These are phyloP conservation scores for Atopsyche davidsoni DNA, from an alignment of 1,140 invertebrate genomes.

Conservation along the genomic window DNA sequence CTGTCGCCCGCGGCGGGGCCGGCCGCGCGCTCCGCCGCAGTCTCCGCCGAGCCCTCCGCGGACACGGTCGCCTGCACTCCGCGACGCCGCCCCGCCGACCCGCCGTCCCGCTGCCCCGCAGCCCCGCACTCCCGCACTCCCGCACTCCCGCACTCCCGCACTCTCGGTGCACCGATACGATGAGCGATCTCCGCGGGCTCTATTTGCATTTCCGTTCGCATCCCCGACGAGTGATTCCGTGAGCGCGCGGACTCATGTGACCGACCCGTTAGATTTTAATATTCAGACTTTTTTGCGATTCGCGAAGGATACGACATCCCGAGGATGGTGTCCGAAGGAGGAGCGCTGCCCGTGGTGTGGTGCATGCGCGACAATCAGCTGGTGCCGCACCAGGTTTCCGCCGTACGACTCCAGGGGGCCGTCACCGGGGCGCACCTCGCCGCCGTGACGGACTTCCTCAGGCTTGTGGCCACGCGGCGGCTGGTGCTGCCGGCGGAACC, in stretches of 20 bases:
- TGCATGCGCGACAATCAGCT: constrained; percentile 58
- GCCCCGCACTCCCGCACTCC: too few species aligned
- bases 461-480: constrained; percentile 52
- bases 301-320: too few species aligned
- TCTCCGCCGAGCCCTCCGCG: constrained; percentile 19
- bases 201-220: too few species aligned
- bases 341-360: constrained; percentile 54
- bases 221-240: not conserved
- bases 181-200: too few species aligned
- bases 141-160: too few species aligned
- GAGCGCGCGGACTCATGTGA: not conserved
- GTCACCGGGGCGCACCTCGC: constrained; percentile 56
- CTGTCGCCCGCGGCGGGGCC: constrained; percentile 4
- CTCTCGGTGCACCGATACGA: too few species aligned
- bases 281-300: not conserved
- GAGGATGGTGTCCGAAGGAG: constrained; percentile 51
- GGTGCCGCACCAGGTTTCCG: constrained; percentile 56
- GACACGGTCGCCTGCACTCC: not conserved
- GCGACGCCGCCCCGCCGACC: not conserved
- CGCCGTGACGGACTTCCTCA: constrained; percentile 55
- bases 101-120: too few species aligned
- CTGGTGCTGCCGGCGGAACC: constrained; percentile 48
- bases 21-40: constrained; percentile 22
- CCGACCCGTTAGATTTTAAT: not conserved
- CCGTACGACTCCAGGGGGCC: constrained; percentile 55